A percentile compares a stretch with the other conserved stretches of the same genome.
Evolutionary conservation across 2,113 vertebrate genomes (phyloP).

Genomic region (Ia io): DNA sequence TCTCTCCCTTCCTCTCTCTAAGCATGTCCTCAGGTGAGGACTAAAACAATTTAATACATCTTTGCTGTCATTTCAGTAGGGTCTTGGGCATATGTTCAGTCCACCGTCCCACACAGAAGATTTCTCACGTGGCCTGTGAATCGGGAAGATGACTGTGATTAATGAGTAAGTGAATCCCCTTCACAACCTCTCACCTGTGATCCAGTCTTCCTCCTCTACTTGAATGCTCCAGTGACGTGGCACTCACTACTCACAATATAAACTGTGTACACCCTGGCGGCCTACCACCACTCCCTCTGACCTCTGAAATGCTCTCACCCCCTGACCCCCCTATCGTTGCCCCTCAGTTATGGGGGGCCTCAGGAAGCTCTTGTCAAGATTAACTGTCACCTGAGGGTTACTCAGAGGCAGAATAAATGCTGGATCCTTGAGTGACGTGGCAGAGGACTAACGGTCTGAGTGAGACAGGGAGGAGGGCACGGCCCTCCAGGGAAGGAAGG

Average conservation of each 20-base stretch:
- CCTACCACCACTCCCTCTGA: background rate
- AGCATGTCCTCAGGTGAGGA: background rate
- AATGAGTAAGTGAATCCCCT: background rate
- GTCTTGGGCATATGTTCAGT: background rate
- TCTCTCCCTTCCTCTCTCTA: background rate
- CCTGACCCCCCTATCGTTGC: background rate
- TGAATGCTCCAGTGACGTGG: background rate
- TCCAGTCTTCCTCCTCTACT: background rate
- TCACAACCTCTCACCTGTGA: background rate
- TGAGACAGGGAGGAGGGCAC: background rate
- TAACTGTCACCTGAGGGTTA: background rate
- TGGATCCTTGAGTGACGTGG: background rate
- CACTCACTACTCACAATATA: background rate
- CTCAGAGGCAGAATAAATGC: background rate
- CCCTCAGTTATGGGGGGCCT: background rate
- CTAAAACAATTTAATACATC: background rate
- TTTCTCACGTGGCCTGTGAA: background rate
- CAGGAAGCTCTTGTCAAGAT: background rate
- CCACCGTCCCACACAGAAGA: background rate
- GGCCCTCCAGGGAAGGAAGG: background rate
- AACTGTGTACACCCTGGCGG: background rate
- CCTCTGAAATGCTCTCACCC: background rate
- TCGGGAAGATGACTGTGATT: background rate
- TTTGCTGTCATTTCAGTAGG: background rate
- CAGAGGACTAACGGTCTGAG: background rate